phyloP scores from a whole-genome alignment of 2,113 vertebrate genomes.

The Corynorhinus townsendii region DNA sequence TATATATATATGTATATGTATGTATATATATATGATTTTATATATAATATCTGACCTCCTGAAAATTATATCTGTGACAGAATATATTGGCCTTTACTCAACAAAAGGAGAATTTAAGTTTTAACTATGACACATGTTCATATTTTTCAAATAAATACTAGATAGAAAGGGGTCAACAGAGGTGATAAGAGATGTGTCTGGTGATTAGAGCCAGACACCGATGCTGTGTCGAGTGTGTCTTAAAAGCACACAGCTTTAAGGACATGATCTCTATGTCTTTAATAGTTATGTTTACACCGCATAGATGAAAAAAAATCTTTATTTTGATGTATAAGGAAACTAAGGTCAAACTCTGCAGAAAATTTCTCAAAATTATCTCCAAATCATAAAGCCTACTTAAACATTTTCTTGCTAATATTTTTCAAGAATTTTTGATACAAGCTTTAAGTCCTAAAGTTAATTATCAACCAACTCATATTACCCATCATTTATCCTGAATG shows the following conservation, averaged over 20 bases:
- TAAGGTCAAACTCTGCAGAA: background rate
- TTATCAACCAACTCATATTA: background rate
- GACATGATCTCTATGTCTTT: background rate
- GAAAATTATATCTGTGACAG: background rate
- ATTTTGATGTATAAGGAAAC: background rate
- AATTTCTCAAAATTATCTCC: background rate
- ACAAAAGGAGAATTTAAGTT: slow-evolving; percentile 32
- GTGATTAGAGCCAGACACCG: slow-evolving; percentile 17
- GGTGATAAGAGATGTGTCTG: slow-evolving; percentile 33
- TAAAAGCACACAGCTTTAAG: background rate
- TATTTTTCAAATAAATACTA: slow-evolving; percentile 50
- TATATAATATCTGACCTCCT: background rate
- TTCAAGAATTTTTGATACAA: background rate
- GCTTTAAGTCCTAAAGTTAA: background rate
- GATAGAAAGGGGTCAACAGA: background rate
- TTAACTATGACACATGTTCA: background rate
- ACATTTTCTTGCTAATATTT: background rate
- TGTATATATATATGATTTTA: background rate
- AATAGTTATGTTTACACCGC: background rate
- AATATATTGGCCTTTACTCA: background rate
- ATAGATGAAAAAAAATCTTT: background rate
- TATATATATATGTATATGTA: background rate
- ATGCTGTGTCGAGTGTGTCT: background rate
- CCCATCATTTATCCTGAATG: background rate
- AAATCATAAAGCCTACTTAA: background rate